phyloP scores from a whole-genome alignment of 2,888 invertebrate species.

The Portevinia maculata region DNA sequence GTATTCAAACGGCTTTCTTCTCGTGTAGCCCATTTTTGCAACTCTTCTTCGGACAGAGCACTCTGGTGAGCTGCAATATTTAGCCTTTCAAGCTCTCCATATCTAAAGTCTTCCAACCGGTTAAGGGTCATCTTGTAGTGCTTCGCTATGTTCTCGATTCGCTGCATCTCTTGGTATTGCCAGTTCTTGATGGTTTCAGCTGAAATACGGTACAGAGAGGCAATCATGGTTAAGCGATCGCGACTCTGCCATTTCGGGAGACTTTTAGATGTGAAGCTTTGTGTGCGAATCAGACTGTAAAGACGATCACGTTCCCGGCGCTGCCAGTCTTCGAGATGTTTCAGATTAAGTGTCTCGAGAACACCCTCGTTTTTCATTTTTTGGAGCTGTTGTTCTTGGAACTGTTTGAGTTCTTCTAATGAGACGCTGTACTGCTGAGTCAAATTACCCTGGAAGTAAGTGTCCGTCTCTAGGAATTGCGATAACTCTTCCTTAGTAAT shows the following conservation, averaged over 20 bases:
- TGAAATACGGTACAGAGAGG: conserved; percentile 76
- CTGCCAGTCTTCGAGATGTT: conserved; percentile 78
- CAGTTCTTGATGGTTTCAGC: conserved; percentile 78
- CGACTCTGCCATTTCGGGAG: conserved; percentile 79
- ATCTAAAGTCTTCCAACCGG: conserved; percentile 79
- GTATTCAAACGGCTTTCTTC: conserved; percentile 76
- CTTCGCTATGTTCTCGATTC: conserved; percentile 77
- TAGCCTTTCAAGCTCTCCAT: conserved; percentile 78
- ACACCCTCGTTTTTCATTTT: conserved; percentile 77
- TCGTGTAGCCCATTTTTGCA: conserved; percentile 75
- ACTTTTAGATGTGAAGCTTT: conserved; percentile 77
- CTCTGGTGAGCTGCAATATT: conserved; percentile 78
- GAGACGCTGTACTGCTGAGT: conserved; percentile 77
- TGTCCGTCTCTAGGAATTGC: conserved; percentile 78
- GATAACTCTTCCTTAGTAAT: conserved; percentile 79
- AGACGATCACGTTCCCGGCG: conserved; percentile 80
- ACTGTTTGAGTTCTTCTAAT: conserved; percentile 76
- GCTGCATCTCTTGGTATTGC: conserved; percentile 79
- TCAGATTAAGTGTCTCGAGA: conserved; percentile 77
- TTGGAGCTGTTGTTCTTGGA: conserved; percentile 77
- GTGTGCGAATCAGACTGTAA: conserved; percentile 79
- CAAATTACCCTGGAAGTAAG: conserved; percentile 77
- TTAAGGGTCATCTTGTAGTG: conserved; percentile 78
- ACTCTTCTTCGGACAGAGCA: conserved; percentile 75
- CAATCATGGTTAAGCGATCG: conserved; percentile 76